phyloP scores from a whole-genome alignment of 2,888 invertebrate genomes.

The Caenorhabditis sp. region DNA sequence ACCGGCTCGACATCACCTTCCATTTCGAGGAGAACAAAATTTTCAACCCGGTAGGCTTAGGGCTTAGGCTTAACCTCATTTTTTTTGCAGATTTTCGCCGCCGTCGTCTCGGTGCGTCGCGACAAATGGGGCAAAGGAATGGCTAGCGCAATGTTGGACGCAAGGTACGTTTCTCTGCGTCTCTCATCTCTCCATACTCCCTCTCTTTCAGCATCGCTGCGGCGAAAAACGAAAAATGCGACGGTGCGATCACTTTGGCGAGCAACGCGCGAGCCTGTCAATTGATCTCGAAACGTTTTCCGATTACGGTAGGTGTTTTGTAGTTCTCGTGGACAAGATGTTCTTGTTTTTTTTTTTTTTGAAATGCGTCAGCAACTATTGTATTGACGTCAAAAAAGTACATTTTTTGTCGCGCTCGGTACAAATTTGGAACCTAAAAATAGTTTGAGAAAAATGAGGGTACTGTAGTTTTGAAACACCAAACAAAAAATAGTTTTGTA shows the following conservation, averaged over 20 bases:
- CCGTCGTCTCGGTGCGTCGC: conserved; percentile 39
- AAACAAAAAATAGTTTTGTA: too few relatives aligned
- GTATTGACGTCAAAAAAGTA: too few relatives aligned
- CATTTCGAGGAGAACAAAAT: conserved; percentile 44
- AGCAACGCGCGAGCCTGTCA: conserved; percentile 2
- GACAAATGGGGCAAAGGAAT: conserved; percentile 36
- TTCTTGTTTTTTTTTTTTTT: too few relatives aligned
- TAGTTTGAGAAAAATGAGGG: too few relatives aligned
- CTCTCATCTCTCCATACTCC: not conserved
- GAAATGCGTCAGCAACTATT: too few relatives aligned
- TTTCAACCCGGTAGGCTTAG: conserved; percentile 35
- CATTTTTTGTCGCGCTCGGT: too few relatives aligned
- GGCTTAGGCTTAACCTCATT: not conserved
- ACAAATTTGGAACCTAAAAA: too few relatives aligned
- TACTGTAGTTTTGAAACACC: too few relatives aligned
- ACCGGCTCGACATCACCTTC: conserved; percentile 46
- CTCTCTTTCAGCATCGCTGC: conserved; percentile 6
- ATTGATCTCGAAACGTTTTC: conserved; percentile 1
- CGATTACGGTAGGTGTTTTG: conserved; percentile 7
- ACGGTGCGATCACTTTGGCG: conserved; percentile 11
- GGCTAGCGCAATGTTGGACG: conserved; percentile 33
- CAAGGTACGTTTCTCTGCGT: conserved; percentile 21
- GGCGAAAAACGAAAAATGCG: conserved; percentile 8
- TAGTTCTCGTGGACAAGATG: too few relatives aligned
- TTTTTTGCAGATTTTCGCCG: conserved; percentile 43